phyloP scores from a whole-genome alignment of 2,888 invertebrate species.

The Ischnus inquisitorius region DNA sequence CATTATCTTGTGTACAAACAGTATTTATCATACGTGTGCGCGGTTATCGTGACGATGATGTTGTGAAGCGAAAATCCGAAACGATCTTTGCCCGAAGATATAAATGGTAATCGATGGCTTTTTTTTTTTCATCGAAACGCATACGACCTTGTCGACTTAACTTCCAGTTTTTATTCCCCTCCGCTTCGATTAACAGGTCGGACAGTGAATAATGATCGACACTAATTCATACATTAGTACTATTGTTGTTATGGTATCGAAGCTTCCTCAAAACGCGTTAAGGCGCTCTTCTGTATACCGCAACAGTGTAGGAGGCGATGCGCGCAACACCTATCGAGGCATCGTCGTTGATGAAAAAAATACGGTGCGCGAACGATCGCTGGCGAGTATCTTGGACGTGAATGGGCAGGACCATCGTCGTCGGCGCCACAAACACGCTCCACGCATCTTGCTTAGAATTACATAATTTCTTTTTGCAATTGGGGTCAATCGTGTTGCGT shows the following conservation, averaged over 20 bases:
- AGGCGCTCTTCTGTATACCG: conserved; percentile 10
- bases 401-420: conserved; percentile 49
- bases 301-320: conserved; percentile 27
- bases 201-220: conserved; percentile 4
- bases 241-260: conserved; percentile 7
- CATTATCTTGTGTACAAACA: background rate
- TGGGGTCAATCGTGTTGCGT: conserved; percentile 75
- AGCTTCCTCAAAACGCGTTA: conserved; percentile 8
- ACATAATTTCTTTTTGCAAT: conserved; percentile 77
- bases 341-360: conserved; percentile 5
- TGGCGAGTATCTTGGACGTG: conserved; percentile 50
- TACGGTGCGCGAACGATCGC: conserved; percentile 48
- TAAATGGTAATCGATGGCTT: background rate
- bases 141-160: background rate
- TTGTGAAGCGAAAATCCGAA: background rate
- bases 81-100: background rate
- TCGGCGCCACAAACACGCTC: conserved; percentile 58
- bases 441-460: conserved; percentile 67
- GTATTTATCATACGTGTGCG: background rate
- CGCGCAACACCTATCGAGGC: background rate
- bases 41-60: background rate
- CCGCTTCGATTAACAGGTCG: background rate
- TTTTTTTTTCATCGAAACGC: background rate
- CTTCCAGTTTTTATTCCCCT: background rate
- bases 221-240: background rate